phyloP scores from a whole-genome alignment of 2,113 vertebrate species.

The Nycticryphes semicollaris region DNA sequence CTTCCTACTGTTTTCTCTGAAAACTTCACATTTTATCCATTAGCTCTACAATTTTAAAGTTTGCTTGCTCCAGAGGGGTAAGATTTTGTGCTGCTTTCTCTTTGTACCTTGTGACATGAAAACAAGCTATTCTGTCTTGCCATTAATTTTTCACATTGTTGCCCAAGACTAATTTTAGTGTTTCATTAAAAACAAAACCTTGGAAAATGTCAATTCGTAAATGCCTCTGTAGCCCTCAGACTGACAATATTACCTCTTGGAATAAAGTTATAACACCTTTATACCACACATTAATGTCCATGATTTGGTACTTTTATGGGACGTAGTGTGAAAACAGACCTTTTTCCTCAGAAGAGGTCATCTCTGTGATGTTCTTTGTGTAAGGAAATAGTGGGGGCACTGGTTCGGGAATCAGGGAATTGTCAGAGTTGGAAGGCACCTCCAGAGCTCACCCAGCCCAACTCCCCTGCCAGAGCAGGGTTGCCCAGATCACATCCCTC shows the following conservation, averaged over 20 bases:
- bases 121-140: not conserved
- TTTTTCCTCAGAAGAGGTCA: not conserved
- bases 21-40: not conserved
- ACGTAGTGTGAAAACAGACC: rapidly evolving
- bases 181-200: not conserved
- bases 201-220: not conserved
- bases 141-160: not conserved
- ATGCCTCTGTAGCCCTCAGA: not conserved
- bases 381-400: not conserved
- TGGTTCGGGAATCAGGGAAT: not conserved
- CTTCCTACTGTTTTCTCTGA: not conserved
- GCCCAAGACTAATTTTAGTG: not conserved
- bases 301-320: rapidly evolving
- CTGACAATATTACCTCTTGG: rapidly evolving
- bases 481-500: too few relatives aligned
- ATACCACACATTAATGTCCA: too few relatives aligned
- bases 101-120: rapidly evolving
- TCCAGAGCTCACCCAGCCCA: too few relatives aligned
- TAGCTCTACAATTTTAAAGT: not conserved
- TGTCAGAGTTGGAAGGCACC: too few relatives aligned
- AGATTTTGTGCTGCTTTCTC: not conserved
- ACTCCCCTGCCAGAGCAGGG: too few relatives aligned
- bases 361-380: not conserved
- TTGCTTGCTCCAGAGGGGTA: not conserved
- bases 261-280: not conserved